These are phyloP conservation scores for Cordilura impudica DNA, from an alignment of 2,888 invertebrate genomes.

Conservation along the genomic window DNA sequence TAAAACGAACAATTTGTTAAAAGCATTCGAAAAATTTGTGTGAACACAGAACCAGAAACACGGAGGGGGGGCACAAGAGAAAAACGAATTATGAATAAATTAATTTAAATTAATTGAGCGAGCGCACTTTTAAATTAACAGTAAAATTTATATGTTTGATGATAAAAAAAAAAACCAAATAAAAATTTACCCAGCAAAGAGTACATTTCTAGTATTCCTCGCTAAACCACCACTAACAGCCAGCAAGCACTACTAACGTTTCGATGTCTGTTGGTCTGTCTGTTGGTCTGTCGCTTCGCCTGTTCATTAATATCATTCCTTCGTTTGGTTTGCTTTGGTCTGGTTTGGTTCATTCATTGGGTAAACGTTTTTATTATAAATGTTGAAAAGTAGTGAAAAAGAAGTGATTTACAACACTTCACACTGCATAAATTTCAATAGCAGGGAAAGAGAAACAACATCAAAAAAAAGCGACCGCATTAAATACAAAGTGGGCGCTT, in stretches of 20 bases:
- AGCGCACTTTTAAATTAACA: conserved; percentile 63
- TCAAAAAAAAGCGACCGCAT: conserved; percentile 40
- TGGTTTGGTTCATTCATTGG: background rate
- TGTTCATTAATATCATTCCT: conserved; percentile 46
- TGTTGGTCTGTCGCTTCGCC: conserved; percentile 16
- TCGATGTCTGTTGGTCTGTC: conserved; percentile 17
- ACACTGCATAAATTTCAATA: conserved; percentile 55
- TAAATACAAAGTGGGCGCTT: conserved; percentile 59
- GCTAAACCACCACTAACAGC: background rate
- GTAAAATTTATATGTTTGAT: conserved; percentile 57
- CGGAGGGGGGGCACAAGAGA: conserved; percentile 45
- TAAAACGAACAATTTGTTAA: background rate
- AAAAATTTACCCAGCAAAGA: background rate
- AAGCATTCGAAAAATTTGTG: background rate
- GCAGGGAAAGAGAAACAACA: background rate
- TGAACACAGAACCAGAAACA: background rate
- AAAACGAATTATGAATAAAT: conserved; percentile 61
- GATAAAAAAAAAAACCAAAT: conserved; percentile 52
- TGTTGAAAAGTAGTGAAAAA: conserved; percentile 57
- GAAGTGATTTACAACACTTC: conserved; percentile 66
- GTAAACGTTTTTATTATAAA: conserved; percentile 47
- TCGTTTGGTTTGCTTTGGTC: background rate
- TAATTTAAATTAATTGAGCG: conserved; percentile 63
- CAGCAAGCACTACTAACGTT: background rate
- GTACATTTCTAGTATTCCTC: background rate